Percentiles rank a stretch among this genome's conserved stretches.
Conservation (phyloP, 2,113 vertebrate genomes). For the Eira barbara region DNA sequence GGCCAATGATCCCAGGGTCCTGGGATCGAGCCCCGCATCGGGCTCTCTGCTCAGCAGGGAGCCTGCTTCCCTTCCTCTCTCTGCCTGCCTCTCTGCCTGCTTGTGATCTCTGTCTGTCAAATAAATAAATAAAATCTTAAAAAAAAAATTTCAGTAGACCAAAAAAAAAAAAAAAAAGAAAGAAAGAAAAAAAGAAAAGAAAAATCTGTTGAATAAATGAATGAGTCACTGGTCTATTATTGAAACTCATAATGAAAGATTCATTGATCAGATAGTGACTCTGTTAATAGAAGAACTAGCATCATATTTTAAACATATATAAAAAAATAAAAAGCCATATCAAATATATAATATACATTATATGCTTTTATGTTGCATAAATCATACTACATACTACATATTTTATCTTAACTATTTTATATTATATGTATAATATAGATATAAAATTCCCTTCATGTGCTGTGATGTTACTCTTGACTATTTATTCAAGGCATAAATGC, state of each 20-base stretch:
- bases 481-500: neutral
- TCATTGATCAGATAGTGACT: neutral
- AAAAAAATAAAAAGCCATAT: neutral
- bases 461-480: neutral
- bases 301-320: neutral
- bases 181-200: neutral
- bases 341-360: neutral
- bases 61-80: no score
- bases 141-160: neutral
- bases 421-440: neutral
- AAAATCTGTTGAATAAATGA: neutral
- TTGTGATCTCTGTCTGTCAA: no score
- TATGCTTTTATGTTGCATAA: neutral
- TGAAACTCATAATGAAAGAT: neutral
- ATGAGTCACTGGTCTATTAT: neutral
- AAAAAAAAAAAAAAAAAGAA: neutral
- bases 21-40: no score
- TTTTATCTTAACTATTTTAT: neutral
- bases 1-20: no score
- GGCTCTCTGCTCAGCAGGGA: no score
- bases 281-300: neutral
- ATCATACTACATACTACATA: neutral
- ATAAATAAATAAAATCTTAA: no score
- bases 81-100: no score
- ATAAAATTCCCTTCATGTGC: neutral